These are phyloP conservation scores for Diarsia brunnea DNA, from an alignment of 2,888 invertebrate genomes.

Conservation along the genomic window DNA sequence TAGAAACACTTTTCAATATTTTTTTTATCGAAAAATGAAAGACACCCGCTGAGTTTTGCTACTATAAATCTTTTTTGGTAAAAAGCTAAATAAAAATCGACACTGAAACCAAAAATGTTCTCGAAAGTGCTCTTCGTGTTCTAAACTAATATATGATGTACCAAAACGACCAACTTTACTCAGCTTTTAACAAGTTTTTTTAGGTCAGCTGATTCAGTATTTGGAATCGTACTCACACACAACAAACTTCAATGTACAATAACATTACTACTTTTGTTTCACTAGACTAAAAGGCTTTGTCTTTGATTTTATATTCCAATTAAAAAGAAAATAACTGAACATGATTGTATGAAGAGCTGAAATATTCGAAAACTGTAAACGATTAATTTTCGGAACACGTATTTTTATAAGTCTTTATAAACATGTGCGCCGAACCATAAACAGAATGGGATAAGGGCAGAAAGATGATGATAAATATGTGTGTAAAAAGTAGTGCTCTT, in stretches of 20 bases:
- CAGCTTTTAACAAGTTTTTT: constrained; percentile 29
- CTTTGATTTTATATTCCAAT: no score
- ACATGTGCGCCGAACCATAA: no score
- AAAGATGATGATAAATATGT: no score
- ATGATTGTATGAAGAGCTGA: no score
- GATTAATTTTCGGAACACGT: neutral
- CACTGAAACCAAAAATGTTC: neutral
- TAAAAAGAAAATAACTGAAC: no score
- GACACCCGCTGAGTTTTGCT: neutral
- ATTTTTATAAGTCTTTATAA: neutral
- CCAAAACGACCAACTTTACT: constrained; percentile 21
- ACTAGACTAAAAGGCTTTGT: neutral
- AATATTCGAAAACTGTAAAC: neutral
- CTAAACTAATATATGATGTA: constrained; percentile 31
- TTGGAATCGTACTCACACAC: neutral
- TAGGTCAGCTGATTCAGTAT: constrained; percentile 23
- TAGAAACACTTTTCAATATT: neutral
- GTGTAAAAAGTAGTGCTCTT: neutral
- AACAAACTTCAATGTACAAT: neutral
- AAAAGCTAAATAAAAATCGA: neutral
- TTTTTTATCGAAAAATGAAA: neutral
- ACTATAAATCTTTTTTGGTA: neutral
- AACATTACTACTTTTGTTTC: neutral
- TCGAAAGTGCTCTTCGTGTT: constrained; percentile 15
- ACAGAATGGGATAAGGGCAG: no score